Evolutionary conservation across 1,140 invertebrate species (phyloP).

Genomic region (Teleopsis dalmanni): DNA sequence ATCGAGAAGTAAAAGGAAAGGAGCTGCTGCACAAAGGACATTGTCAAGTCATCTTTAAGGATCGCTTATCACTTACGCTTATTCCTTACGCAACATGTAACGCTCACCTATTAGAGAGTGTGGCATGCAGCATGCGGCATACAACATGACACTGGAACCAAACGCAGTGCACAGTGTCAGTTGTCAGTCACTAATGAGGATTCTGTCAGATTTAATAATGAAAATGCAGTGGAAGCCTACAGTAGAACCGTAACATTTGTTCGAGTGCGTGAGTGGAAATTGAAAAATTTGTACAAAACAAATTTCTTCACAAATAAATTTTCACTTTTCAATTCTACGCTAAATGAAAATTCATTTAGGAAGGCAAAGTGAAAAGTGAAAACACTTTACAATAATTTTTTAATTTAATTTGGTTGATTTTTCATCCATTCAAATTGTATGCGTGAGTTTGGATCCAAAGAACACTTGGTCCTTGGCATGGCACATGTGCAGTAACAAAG

Average conservation of each 20-base stretch:
- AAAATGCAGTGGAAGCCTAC: no score
- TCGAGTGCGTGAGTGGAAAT: conserved; percentile 2
- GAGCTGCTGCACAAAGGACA: no score
- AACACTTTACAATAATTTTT: conserved; percentile 9
- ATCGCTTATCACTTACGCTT: no score
- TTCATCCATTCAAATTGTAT: neutral
- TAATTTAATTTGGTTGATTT: conserved; percentile 8
- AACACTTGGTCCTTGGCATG: no score
- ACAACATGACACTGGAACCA: neutral
- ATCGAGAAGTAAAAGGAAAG: no score
- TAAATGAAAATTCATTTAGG: neutral
- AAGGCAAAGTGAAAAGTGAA: conserved; percentile 8
- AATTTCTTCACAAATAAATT: conserved; percentile 4
- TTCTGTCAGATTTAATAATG: conserved; percentile 8
- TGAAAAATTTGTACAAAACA: neutral
- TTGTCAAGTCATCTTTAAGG: no score
- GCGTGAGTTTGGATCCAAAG: no score
- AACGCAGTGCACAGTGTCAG: neutral
- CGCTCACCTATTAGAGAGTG: neutral
- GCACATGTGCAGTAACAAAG: no score
- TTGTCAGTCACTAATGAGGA: conserved; percentile 9
- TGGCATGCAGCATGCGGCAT: conserved; percentile 3
- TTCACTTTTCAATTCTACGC: conserved; percentile 3
- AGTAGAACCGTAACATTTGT: conserved; percentile 1
- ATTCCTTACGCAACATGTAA: no score